Conservation (phyloP, 2,797 vertebrate genomes). For the Rhabdophis nuchalis region DNA sequence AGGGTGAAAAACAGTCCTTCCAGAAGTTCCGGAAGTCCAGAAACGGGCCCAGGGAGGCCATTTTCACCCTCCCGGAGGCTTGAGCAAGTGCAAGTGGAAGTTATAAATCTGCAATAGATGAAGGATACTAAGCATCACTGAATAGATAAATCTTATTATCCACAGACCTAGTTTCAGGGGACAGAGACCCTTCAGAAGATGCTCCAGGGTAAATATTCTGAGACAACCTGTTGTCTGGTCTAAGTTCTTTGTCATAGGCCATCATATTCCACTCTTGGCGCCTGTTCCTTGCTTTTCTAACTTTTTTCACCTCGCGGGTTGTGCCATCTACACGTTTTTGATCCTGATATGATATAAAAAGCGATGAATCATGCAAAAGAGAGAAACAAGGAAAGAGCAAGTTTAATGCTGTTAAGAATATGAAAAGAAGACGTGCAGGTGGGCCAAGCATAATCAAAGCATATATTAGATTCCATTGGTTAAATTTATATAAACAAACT, state of each 20-base stretch:
- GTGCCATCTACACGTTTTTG: constrained; percentile 95
- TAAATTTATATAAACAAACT: not conserved
- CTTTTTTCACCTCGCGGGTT: constrained; percentile 97
- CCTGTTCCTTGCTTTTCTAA: constrained; percentile 97
- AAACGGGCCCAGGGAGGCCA: too few relatives aligned
- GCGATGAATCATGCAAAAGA: constrained; percentile 70
- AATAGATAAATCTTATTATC: constrained; percentile 43
- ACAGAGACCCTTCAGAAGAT: constrained; percentile 93
- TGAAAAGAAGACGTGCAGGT: constrained; percentile 45
- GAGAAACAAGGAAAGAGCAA: constrained; percentile 64
- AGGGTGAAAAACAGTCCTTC: too few relatives aligned
- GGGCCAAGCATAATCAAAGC: constrained; percentile 23
- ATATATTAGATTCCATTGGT: not conserved
- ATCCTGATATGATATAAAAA: constrained; percentile 79
- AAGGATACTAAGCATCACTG: constrained; percentile 39
- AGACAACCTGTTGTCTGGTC: constrained; percentile 91
- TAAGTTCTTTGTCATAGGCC: constrained; percentile 98
- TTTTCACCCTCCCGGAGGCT: too few relatives aligned
- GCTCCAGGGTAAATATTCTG: constrained; percentile 89
- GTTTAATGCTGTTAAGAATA: constrained; percentile 67
- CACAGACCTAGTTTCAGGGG: constrained; percentile 92
- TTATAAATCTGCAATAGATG: constrained; percentile 13
- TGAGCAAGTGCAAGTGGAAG: not conserved
- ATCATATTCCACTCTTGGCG: constrained; percentile 99
- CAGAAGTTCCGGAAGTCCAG: too few relatives aligned